Percentiles rank a stretch among this genome's conserved stretches.
Conservation (phyloP, 2,113 vertebrate genomes). For the Nibea albiflora region DNA sequence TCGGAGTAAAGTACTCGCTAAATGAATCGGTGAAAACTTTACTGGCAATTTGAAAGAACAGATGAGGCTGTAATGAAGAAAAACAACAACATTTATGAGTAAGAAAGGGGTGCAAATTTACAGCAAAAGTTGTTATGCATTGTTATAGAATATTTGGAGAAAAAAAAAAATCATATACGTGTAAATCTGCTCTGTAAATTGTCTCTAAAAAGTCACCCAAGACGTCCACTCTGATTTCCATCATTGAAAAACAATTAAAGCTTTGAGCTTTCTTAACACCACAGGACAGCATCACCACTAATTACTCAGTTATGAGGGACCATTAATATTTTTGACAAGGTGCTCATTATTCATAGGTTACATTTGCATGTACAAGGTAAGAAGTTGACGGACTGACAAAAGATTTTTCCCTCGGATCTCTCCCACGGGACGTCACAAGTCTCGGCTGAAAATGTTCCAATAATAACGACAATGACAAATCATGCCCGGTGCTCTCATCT, state of each 20-base stretch:
- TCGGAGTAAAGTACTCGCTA: background rate
- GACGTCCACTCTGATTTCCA: constrained; percentile 7
- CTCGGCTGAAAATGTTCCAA: constrained; percentile 18
- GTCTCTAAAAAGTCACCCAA: background rate
- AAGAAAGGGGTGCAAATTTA: background rate
- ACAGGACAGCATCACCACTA: constrained; percentile 31
- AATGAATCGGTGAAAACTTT: constrained; percentile 3
- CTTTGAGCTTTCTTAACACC: constrained; percentile 45
- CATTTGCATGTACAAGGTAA: constrained; percentile 57
- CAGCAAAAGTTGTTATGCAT: background rate
- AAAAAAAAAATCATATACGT: background rate
- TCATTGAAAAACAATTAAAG: constrained; percentile 29
- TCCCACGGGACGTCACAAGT: constrained; percentile 1
- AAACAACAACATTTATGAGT: background rate
- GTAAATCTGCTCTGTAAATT: background rate
- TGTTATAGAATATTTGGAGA: background rate
- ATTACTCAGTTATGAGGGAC: constrained; percentile 47
- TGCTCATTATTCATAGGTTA: constrained; percentile 54
- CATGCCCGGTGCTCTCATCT: background rate
- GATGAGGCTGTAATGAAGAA: background rate
- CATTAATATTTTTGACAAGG: constrained; percentile 55
- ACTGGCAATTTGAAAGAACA: background rate
- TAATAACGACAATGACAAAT: constrained; percentile 12
- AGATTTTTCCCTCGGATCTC: constrained; percentile 6
- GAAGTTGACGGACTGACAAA: constrained; percentile 18